Evolutionary conservation across 2,888 invertebrate genomes (phyloP), one percentile per base, ranked within the genome.

Genomic region (Drosophila quinaria): DNA sequence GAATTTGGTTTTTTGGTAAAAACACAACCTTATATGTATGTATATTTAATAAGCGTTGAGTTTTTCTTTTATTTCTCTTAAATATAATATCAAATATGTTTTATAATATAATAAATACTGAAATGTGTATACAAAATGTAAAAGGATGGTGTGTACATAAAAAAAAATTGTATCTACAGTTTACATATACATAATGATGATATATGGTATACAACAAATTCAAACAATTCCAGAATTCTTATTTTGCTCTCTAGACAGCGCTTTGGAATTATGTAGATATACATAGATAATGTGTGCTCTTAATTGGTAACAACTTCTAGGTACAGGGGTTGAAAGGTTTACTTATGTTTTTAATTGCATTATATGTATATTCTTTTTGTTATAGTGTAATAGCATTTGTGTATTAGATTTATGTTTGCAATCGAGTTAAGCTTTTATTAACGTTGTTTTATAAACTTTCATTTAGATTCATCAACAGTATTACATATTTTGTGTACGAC

Each of bases 391-490:
- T 76, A 64, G 76, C 61, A 63, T 74, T 69, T 74, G 22, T 6
- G 29, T 54, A 50, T 22, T 42, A 41, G 42, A 39, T 46, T 61
- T 65, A 29, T 17, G 50, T 65, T 81, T 70, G 63, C 71, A 64
- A 80, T 72, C 64, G 58, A 60, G 72, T 76, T 76, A 70, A 69
- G 77, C 69, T 67, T 64, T 54, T 54, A 70, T 81, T 72, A 89
- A 86, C 85, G 71, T 87, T 80, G 86, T 86, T 89, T 86, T 81
- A 87, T 81, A 89, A 86, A 86, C 88, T 81, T 87, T 89, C 72
- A 72, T 66, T 78, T 80, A 72, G 83, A 89, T 83, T 74, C 74
- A 68, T 87, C 71, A 89, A 86, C 88, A 87, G 67, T 77, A 64
- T 80, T 76, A 78, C 84, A 81, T 78, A 65, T 62, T 78, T 82